Evolutionary conservation across 2,797 vertebrate genomes (phyloP).

Genomic region (Sebastes taczanowskii): DNA sequence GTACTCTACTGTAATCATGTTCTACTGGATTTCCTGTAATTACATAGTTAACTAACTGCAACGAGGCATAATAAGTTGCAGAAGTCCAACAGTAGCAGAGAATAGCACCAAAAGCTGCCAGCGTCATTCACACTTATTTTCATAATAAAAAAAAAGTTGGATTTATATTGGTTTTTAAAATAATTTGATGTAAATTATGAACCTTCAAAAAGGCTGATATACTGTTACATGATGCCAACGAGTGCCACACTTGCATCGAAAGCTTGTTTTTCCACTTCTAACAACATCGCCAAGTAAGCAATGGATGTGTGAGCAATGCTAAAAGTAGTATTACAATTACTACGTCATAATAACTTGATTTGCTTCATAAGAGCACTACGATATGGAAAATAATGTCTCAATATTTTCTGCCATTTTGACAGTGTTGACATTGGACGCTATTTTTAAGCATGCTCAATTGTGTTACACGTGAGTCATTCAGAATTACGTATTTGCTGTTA

Average conservation of each 20-base stretch:
- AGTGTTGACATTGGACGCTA: not conserved
- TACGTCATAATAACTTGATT: not conserved
- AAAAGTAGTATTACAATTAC: not conserved
- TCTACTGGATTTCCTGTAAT: not conserved
- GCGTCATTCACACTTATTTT: not conserved
- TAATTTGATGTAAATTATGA: not conserved
- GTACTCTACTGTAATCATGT: not conserved
- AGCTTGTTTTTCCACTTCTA: not conserved
- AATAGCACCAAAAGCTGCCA: not conserved
- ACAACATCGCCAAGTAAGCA: not conserved
- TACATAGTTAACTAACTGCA: not conserved
- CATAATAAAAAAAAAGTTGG: not conserved
- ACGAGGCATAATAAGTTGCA: not conserved
- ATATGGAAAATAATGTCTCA: not conserved
- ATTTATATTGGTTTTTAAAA: not conserved
- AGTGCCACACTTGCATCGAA: not conserved
- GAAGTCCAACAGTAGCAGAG: not conserved
- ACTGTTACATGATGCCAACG: not conserved
- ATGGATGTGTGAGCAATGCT: not conserved
- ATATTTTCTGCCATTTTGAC: not conserved
- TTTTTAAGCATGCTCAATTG: not conserved
- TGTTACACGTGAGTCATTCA: not conserved
- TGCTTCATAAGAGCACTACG: not conserved
- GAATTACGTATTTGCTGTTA: not conserved
- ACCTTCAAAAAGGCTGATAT: not conserved